phyloP scores from a whole-genome alignment of 2,888 invertebrate species.

The Xylota sylvarum region DNA sequence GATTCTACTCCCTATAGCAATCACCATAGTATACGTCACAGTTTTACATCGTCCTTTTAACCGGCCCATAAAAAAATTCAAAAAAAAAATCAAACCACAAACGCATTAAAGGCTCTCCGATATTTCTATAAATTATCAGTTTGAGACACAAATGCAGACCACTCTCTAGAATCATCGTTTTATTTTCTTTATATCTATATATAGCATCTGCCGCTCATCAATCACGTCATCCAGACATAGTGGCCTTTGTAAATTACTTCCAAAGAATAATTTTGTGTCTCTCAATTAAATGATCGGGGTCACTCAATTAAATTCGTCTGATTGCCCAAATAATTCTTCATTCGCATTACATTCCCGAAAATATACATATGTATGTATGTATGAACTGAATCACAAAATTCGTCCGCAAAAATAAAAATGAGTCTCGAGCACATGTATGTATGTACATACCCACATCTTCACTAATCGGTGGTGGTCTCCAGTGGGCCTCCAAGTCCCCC shows the following conservation, averaged over 20 bases:
- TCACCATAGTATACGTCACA: no score
- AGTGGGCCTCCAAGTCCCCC: conserved; percentile 1
- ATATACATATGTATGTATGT: no score
- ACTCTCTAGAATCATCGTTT: background rate
- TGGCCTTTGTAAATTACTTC: conserved; percentile 34
- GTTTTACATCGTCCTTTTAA: no score
- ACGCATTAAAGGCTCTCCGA: no score
- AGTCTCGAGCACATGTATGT: background rate
- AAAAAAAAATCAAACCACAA: no score
- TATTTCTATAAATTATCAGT: no score
- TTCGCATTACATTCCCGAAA: conserved; percentile 20
- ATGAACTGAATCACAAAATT: conserved; percentile 38
- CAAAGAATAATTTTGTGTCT: conserved; percentile 27
- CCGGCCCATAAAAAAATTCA: no score
- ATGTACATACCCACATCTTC: conserved; percentile 13
- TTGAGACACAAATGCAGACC: no score
- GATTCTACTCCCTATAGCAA: no score
- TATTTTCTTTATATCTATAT: conserved; percentile 13
- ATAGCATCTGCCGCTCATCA: conserved; percentile 50
- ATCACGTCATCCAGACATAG: conserved; percentile 31
- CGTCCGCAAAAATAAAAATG: conserved; percentile 27
- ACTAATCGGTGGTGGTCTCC: conserved; percentile 47
- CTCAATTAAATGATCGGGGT: conserved; percentile 75
- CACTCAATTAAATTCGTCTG: conserved; percentile 74
- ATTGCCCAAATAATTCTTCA: conserved; percentile 70